A percentile compares a stretch with the other conserved stretches of the same genome.
Evolutionary conservation across 2,113 vertebrate genomes (phyloP).

Genomic region (Todiramphus chloris): DNA sequence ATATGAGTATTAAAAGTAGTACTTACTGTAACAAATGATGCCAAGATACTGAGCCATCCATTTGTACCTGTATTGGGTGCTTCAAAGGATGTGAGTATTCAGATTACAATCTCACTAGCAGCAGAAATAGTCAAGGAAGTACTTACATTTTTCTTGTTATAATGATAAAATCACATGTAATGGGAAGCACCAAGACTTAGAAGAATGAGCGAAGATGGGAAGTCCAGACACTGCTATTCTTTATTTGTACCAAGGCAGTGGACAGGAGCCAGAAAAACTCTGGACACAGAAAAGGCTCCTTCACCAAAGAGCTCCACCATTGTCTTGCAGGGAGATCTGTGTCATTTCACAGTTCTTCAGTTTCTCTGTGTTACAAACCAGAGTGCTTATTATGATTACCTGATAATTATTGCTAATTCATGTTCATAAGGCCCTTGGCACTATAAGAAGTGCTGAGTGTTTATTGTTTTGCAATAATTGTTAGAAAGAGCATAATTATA

Average conservation of each 20-base stretch:
- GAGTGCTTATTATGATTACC: neutral
- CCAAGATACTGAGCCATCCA: neutral
- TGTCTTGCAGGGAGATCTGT: neutral
- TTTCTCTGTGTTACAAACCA: neutral
- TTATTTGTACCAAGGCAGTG: neutral
- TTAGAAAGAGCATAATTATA: neutral
- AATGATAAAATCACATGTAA: neutral
- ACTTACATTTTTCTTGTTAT: neutral
- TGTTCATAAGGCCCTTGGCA: neutral
- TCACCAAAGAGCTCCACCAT: neutral
- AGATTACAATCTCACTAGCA: neutral
- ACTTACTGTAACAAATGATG: neutral
- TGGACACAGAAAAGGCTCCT: neutral
- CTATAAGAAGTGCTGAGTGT: neutral
- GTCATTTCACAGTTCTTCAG: neutral
- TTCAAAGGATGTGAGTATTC: neutral
- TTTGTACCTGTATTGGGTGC: neutral
- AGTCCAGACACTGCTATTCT: neutral
- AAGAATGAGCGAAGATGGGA: constrained; percentile 15
- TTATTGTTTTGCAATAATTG: neutral
- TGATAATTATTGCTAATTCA: neutral
- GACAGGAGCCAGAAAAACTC: neutral
- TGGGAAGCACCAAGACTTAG: neutral
- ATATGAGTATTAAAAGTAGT: neutral
- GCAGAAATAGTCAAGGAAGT: constrained; percentile 4